Percentiles rank a stretch among this genome's conserved stretches.
Evolutionary conservation across 2,888 invertebrate genomes (phyloP).

Genomic region (Tuta absoluta): DNA sequence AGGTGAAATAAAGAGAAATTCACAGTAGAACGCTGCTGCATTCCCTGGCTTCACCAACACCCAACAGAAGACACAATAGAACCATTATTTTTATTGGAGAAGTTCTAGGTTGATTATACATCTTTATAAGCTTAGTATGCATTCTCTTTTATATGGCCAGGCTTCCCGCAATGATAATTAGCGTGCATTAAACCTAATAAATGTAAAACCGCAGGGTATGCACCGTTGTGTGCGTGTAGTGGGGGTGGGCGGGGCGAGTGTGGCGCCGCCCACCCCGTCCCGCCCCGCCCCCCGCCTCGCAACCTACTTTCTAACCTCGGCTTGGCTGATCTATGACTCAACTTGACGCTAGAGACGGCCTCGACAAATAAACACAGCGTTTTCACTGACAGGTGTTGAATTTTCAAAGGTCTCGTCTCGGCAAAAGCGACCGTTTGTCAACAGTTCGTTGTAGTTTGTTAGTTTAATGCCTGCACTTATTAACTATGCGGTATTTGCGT

Average conservation of each 20-base stretch:
- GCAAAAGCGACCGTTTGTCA: too few relatives aligned
- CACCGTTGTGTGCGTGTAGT: neutral
- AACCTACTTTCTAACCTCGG: constrained; percentile 18
- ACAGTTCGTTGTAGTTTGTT: too few relatives aligned
- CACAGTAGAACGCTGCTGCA: too few relatives aligned
- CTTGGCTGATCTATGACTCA: neutral
- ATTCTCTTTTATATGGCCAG: neutral
- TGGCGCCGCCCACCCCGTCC: constrained; percentile 37
- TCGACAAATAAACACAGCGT: too few relatives aligned
- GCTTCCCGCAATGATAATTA: constrained; percentile 5
- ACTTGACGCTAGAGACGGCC: neutral
- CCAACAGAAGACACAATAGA: too few relatives aligned
- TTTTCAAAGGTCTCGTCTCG: too few relatives aligned
- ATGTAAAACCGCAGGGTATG: constrained; percentile 33
- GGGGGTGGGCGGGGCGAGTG: constrained; percentile 40
- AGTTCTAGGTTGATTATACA: neutral
- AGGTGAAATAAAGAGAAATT: too few relatives aligned
- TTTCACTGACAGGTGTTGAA: too few relatives aligned
- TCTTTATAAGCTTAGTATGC: neutral
- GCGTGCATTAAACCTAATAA: constrained; percentile 3
- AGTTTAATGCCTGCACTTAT: too few relatives aligned
- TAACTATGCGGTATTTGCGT: too few relatives aligned
- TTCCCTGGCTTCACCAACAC: too few relatives aligned
- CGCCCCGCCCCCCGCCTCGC: neutral
- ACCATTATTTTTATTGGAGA: too few relatives aligned